Percentiles rank a stretch among this genome's conserved stretches.
These are phyloP conservation scores for Ancistrus triradiatus DNA, from an alignment of 2,113 vertebrate genomes.

Conservation along the genomic window DNA sequence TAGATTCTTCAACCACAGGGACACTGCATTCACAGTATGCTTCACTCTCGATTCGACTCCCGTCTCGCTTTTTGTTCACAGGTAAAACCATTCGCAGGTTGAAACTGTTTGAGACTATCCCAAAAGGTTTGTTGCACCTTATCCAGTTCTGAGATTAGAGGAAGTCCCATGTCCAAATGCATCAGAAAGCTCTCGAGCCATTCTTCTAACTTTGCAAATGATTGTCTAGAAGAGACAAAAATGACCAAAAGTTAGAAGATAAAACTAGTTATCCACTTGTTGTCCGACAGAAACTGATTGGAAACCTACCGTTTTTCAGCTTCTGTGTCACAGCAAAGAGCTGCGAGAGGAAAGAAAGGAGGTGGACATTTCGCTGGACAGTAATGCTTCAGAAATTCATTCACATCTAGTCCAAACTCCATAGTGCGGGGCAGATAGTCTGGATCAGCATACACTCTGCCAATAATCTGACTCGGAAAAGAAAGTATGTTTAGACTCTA, in stretches of 20 bases:
- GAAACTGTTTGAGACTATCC: conserved; percentile 63
- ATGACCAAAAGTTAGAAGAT: background rate
- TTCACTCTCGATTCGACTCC: conserved; percentile 6
- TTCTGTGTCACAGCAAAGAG: conserved; percentile 88
- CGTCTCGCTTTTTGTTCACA: conserved; percentile 36
- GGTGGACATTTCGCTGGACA: conserved; percentile 79
- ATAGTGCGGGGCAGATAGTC: conserved; percentile 88
- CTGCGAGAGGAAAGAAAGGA: conserved; percentile 85
- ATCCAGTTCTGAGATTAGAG: conserved; percentile 82
- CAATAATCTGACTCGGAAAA: conserved; percentile 78
- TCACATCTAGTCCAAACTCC: conserved; percentile 87
- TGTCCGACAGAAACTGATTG: background rate
- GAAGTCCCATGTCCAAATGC: conserved; percentile 83
- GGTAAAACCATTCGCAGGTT: conserved; percentile 51
- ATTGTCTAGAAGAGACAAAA: conserved; percentile 58
- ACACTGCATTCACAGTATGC: no score
- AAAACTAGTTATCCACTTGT: background rate
- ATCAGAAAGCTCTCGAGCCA: conserved; percentile 85
- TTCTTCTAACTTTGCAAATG: conserved; percentile 84
- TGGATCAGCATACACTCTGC: conserved; percentile 89
- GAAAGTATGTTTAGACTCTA: background rate
- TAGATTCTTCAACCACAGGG: no score
- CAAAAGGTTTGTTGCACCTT: conserved; percentile 78
- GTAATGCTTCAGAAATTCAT: conserved; percentile 83
- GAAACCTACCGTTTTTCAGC: conserved; percentile 80